These are phyloP conservation scores for Coelinius sp. DNA, from an alignment of 2,888 invertebrate species.

Conservation along the genomic window DNA sequence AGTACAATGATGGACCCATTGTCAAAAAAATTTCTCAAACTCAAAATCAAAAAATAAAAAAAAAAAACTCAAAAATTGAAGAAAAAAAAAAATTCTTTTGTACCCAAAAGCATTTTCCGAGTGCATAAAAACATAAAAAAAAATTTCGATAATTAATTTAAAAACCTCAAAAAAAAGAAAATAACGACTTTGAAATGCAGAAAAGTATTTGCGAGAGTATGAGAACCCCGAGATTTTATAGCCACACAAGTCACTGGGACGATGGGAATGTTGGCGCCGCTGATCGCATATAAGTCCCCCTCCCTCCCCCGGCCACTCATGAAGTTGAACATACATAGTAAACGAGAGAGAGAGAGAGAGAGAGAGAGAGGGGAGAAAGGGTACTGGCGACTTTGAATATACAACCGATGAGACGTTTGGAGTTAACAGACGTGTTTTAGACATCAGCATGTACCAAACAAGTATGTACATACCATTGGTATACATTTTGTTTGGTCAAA, in stretches of 20 bases:
- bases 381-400: conserved; percentile 16
- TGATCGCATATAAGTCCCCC: conserved; percentile 30
- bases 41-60: too few species aligned
- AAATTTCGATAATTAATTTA: too few species aligned
- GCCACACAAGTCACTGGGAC: conserved; percentile 51
- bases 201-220: background rate
- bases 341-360: background rate
- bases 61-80: too few species aligned
- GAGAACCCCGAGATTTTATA: conserved; percentile 45
- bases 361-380: background rate
- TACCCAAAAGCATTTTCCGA: too few species aligned
- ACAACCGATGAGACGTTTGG: conserved; percentile 17
- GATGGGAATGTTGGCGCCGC: conserved; percentile 66
- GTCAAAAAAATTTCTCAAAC: too few species aligned
- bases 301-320: background rate
- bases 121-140: too few species aligned
- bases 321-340: background rate
- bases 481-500: background rate
- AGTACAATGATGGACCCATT: too few species aligned
- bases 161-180: background rate
- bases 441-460: conserved; percentile 16
- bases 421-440: conserved; percentile 17
- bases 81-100: too few species aligned
- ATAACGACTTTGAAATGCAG: background rate
- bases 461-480: background rate